These are phyloP conservation scores for Casuarius casuarius DNA, from an alignment of 2,113 vertebrate species.

Conservation along the genomic window DNA sequence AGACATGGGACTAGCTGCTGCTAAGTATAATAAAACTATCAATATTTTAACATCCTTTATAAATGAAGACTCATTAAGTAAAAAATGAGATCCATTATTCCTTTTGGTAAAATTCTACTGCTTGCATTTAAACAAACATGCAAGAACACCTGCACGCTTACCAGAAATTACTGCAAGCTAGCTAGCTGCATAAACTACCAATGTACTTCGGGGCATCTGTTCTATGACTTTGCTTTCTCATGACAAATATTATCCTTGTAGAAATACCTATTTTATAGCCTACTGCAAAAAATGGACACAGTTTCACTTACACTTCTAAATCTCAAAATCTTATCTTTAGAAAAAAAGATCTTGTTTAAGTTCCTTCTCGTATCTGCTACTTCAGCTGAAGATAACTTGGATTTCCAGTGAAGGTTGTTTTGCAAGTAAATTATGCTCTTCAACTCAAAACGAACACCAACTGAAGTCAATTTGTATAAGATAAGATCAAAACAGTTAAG, in stretches of 20 bases:
- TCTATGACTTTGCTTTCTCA: background rate
- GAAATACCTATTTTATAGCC: background rate
- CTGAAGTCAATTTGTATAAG: background rate
- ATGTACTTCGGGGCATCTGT: background rate
- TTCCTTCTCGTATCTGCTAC: background rate
- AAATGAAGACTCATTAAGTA: background rate
- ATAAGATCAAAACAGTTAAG: background rate
- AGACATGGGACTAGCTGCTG: background rate
- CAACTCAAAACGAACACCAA: background rate
- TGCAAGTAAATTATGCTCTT: background rate
- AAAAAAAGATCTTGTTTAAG: background rate
- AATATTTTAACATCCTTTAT: background rate
- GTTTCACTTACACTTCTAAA: constrained; percentile 1
- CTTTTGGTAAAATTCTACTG: background rate
- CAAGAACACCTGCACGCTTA: background rate
- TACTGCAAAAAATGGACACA: background rate
- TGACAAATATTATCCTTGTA: fast-evolving
- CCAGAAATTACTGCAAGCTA: background rate
- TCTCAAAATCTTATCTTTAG: background rate
- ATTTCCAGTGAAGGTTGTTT: background rate
- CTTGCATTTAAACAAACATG: background rate
- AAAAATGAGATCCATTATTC: background rate
- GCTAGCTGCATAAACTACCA: background rate
- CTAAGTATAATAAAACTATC: background rate
- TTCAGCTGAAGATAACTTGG: background rate